Conservation (phyloP, 2,888 invertebrate genomes). For the Furcula furcula region DNA sequence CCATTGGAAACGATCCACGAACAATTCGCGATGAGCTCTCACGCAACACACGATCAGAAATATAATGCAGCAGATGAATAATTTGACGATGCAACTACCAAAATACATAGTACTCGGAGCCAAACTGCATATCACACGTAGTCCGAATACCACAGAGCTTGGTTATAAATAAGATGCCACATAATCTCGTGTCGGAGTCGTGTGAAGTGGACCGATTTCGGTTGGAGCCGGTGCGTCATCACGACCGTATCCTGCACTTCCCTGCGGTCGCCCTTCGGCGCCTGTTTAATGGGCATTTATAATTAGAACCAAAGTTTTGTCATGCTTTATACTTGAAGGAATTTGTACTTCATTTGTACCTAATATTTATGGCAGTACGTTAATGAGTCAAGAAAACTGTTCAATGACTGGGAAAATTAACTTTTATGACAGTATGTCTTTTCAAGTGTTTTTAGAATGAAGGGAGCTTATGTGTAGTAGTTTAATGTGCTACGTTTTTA, state of each 20-base stretch:
- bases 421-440: too few relatives aligned
- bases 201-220: constrained; percentile 58
- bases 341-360: constrained; percentile 15
- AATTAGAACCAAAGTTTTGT: constrained; percentile 49
- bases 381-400: not conserved
- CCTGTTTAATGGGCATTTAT: constrained; percentile 51
- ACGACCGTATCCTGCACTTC: constrained; percentile 45
- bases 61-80: not conserved
- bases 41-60: not conserved
- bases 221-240: constrained; percentile 45
- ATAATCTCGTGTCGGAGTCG: constrained; percentile 38
- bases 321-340: constrained; percentile 25
- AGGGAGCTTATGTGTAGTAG: too few relatives aligned
- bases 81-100: constrained; percentile 16
- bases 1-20: not conserved
- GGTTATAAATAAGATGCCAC: constrained; percentile 49
- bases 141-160: constrained; percentile 40
- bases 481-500: too few relatives aligned
- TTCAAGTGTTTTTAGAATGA: too few relatives aligned
- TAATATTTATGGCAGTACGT: constrained; percentile 3
- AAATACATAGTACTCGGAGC: constrained; percentile 30
- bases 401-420: too few relatives aligned
- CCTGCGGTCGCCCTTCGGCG: constrained; percentile 44
- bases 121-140: constrained; percentile 34
- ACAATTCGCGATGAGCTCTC: not conserved